These are phyloP conservation scores for Eupithecia dodoneata DNA, from an alignment of 2,888 invertebrate genomes.

Conservation along the genomic window DNA sequence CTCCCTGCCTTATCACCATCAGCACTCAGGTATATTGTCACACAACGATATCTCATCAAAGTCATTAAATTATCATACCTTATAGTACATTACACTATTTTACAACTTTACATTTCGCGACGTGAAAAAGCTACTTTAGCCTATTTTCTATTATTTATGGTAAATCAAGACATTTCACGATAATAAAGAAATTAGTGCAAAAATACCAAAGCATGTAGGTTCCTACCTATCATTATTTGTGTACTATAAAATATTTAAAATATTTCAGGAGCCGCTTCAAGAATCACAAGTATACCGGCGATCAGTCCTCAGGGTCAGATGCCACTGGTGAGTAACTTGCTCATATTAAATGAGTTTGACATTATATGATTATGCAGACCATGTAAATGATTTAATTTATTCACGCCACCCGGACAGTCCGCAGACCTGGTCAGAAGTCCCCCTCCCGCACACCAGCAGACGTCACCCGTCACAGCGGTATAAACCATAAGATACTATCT, in stretches of 20 bases:
- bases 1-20: slow-evolving; percentile 34
- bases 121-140: neutral
- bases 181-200: too few species aligned
- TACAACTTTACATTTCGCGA: neutral
- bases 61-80: neutral
- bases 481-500: neutral
- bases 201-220: neutral
- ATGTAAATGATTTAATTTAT: slow-evolving; percentile 51
- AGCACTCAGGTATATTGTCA: slow-evolving; percentile 33
- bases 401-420: slow-evolving; percentile 83
- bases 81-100: neutral
- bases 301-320: slow-evolving; percentile 85
- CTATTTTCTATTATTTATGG: neutral
- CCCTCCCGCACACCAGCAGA: slow-evolving; percentile 93
- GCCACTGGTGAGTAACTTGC: slow-evolving; percentile 85
- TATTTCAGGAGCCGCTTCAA: slow-evolving; percentile 72
- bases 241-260: neutral
- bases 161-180: too few species aligned
- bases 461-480: slow-evolving; percentile 89
- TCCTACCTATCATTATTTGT: neutral
- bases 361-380: neutral
- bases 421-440: slow-evolving; percentile 88
- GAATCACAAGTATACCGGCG: slow-evolving; percentile 84
- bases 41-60: neutral
- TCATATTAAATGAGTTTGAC: slow-evolving; percentile 8